Evolutionary conservation across 2,797 vertebrate species (phyloP), one percentile per base, ranked within the genome.

Genomic region (Pygocentrus nattereri): DNA sequence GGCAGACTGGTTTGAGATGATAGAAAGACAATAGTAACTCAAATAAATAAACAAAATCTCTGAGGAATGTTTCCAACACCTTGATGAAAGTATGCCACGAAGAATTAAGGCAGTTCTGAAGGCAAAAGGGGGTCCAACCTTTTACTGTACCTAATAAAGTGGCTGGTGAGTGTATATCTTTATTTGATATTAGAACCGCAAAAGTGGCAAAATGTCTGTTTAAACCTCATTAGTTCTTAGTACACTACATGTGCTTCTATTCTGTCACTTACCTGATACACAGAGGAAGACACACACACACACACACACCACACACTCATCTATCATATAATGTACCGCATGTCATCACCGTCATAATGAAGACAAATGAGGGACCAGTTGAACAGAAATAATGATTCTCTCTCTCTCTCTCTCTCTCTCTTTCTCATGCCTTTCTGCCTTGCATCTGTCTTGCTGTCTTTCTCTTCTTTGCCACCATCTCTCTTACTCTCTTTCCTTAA

Each of bases 331-430:
- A 19, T 38, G 21, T 25, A n/a, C 38, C 41, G 11, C 38, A n/a
- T 70, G 68, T 70, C 68, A 70, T 50, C 68, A 49, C 15, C 2
- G 15, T 49, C 44, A 70, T 70, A 49, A 70, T 30, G 25, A 49
- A 70, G 44, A 49, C 8, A 70, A 70, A 50, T 70, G 68, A 27
- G 44, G 68, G 44, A 13, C 41, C 13, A 27, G 4, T 47, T 68
- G 10, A 68, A 68, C 64, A 68, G 34, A 23, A 61, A 7, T 58
- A 58, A 58, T 58, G n/a, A 58, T n/a, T 67, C 18, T 38, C 31
- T 67, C 64, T 41, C 65, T 41, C 64, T 34, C 7, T 44, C 34
- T 15, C 19, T 3, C 12, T 41, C 64, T 44, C 11, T 15, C 21
- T 25, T 11, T 44, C 23, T 47, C n/a, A 7, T 13, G 11, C 21